Conservation (phyloP, 2,797 vertebrate species). For the Anableps anableps region DNA sequence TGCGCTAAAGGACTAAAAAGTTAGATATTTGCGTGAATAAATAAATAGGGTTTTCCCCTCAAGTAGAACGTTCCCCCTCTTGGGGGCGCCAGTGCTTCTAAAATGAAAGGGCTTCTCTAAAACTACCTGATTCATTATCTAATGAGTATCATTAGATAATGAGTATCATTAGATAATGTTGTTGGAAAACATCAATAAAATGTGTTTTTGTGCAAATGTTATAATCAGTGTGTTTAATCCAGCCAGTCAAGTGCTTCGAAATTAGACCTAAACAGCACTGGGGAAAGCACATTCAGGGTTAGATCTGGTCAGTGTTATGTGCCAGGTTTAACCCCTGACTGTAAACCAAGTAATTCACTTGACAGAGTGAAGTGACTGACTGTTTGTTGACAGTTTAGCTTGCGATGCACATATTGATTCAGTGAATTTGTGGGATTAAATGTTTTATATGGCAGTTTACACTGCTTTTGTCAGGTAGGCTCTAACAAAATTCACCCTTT, state of each 20-base stretch:
- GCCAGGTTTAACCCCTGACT: conserved; percentile 40
- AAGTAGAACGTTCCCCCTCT: fast-evolving
- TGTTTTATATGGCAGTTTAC: neutral
- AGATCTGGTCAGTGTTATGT: conserved; percentile 9
- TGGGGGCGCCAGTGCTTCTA: neutral
- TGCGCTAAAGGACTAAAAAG: neutral
- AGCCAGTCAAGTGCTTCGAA: neutral
- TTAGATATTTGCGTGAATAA: neutral
- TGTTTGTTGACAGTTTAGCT: conserved; percentile 28
- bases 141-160: neutral
- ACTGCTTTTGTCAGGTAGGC: neutral
- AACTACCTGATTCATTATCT: neutral
- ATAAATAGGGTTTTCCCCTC: neutral
- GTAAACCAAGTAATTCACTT: conserved; percentile 30
- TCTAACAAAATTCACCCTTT: neutral
- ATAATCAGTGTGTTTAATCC: conserved; percentile 2
- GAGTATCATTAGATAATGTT: neutral
- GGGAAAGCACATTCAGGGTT: neutral
- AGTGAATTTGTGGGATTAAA: conserved; percentile 42
- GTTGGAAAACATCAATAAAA: neutral
- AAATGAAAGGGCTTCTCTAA: conserved; percentile 1
- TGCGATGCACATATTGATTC: conserved; percentile 23
- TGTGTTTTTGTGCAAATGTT: neutral
- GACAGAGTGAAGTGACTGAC: conserved; percentile 26
- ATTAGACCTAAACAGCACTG: neutral